Evolutionary conservation across 1,140 invertebrate species (phyloP).

Genomic region (Plodia interpunctella): DNA sequence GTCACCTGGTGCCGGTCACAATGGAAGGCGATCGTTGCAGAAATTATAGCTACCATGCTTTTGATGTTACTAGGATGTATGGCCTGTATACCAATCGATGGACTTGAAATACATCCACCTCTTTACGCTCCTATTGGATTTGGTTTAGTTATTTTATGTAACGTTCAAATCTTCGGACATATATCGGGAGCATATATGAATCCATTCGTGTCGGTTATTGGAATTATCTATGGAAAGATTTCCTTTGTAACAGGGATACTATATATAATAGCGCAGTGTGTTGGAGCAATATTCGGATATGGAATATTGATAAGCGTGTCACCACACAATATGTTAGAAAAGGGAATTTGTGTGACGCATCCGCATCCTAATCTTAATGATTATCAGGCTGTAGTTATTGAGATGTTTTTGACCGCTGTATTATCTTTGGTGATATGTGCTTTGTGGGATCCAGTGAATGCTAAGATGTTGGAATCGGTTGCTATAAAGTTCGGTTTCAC

Average conservation of each 20-base stretch:
- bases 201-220: slow-evolving; percentile 84
- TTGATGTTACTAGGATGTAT: slow-evolving; percentile 56
- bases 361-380: slow-evolving; percentile 63
- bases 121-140: slow-evolving; percentile 48
- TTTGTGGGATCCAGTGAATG: slow-evolving; percentile 78
- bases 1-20: slow-evolving; percentile 19
- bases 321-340: slow-evolving; percentile 46
- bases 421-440: slow-evolving; percentile 83
- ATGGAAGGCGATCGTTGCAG: slow-evolving; percentile 34
- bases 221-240: slow-evolving; percentile 75
- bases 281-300: slow-evolving; percentile 84
- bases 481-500: slow-evolving; percentile 77
- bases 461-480: slow-evolving; percentile 68
- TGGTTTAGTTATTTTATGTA: slow-evolving; percentile 53
- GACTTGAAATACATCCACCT: slow-evolving; percentile 21
- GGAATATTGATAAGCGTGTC: slow-evolving; percentile 80
- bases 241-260: slow-evolving; percentile 81
- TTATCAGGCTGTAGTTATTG: slow-evolving; percentile 50
- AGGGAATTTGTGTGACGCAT: slow-evolving; percentile 79
- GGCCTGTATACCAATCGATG: slow-evolving; percentile 43
- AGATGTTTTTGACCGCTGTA: slow-evolving; percentile 80
- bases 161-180: slow-evolving; percentile 81
- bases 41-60: slow-evolving; percentile 49
- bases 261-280: slow-evolving; percentile 84
- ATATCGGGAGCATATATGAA: slow-evolving; percentile 87